Conservation (phyloP, 2,113 vertebrate species). For the Perognathus longimembris region DNA sequence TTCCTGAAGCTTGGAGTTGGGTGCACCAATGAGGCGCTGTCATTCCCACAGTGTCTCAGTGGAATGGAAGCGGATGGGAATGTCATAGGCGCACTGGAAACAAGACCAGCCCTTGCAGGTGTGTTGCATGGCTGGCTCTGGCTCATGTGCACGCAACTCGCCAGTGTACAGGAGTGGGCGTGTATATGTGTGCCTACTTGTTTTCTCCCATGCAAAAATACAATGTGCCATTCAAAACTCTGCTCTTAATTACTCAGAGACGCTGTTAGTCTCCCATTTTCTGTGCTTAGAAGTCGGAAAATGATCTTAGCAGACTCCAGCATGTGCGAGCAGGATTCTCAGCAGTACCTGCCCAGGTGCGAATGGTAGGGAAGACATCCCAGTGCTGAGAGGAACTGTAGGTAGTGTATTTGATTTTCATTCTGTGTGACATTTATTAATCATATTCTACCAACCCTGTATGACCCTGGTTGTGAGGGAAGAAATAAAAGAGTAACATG, state of each 20-base stretch:
- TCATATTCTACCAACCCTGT: neutral
- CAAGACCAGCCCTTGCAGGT: neutral
- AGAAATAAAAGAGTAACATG: neutral
- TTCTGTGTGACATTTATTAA: neutral
- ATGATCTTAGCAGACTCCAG: neutral
- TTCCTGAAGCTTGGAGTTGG: neutral
- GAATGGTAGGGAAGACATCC: neutral
- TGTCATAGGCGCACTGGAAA: neutral
- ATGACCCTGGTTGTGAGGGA: neutral
- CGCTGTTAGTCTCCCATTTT: neutral
- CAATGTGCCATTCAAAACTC: neutral
- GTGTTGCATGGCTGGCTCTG: neutral
- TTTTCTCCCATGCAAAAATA: conserved; percentile 8
- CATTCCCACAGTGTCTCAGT: neutral
- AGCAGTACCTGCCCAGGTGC: neutral
- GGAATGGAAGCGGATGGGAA: conserved; percentile 42
- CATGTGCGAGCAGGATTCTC: neutral
- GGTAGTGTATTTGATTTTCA: neutral
- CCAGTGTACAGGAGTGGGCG: neutral
- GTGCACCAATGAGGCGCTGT: neutral
- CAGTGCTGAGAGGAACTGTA: neutral
- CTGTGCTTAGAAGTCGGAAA: too few relatives aligned
- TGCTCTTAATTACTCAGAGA: conserved; percentile 9
- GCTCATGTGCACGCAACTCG: neutral
- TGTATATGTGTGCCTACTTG: neutral